Conservation (phyloP, 2,888 invertebrate genomes). For the Heliconius cydno region DNA sequence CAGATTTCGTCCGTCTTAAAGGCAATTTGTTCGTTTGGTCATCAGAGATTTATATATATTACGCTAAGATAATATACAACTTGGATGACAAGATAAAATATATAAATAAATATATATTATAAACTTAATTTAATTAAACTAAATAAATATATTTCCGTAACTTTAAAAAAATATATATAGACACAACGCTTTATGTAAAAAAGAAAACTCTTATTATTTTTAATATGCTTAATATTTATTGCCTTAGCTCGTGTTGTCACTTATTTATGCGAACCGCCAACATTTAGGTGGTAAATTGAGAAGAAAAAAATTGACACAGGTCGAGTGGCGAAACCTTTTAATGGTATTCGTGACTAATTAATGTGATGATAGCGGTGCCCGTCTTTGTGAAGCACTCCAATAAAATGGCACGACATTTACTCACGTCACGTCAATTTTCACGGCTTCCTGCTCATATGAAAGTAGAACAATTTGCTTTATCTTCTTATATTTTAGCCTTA, state of each 20-base stretch:
- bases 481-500: background rate
- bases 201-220: background rate
- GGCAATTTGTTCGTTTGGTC: background rate
- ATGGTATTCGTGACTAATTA: slow-evolving; percentile 29
- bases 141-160: too few species aligned
- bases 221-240: background rate
- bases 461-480: slow-evolving; percentile 4
- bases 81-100: too few species aligned
- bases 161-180: too few species aligned
- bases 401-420: slow-evolving; percentile 31
- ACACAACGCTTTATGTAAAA: background rate
- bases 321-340: slow-evolving; percentile 21
- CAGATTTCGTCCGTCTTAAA: background rate
- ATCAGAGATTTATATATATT: background rate
- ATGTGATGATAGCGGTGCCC: slow-evolving; percentile 29
- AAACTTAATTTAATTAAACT: too few species aligned
- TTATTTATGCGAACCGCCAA: slow-evolving; percentile 8
- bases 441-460: slow-evolving; percentile 19
- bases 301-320: slow-evolving; percentile 19
- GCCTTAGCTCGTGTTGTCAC: background rate
- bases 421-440: slow-evolving; percentile 26
- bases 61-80: too few species aligned
- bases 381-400: slow-evolving; percentile 23
- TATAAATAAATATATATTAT: too few species aligned
- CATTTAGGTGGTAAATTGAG: slow-evolving; percentile 13